phyloP scores from a whole-genome alignment of 2,113 vertebrate species.

The Mobula hypostoma region DNA sequence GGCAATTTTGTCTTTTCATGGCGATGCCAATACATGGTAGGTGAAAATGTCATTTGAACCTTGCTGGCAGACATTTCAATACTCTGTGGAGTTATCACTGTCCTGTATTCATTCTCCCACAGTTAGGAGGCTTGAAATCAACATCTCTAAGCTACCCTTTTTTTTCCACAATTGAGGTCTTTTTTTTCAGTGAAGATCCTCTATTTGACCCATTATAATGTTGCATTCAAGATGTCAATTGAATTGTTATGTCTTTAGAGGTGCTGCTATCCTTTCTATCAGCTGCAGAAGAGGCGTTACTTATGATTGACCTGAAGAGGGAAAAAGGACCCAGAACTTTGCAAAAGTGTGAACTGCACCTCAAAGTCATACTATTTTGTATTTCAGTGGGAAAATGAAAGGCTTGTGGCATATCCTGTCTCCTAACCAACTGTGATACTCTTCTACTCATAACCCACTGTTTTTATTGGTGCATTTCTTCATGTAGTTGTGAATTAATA shows the following conservation, averaged over 20 bases:
- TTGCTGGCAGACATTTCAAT: not conserved
- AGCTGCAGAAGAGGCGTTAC: not conserved
- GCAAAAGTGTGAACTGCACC: not conserved
- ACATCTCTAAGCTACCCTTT: not conserved
- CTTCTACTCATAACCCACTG: too few relatives aligned
- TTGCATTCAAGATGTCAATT: not conserved
- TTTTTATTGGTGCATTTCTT: too few relatives aligned
- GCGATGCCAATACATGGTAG: not conserved
- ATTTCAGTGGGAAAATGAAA: not conserved
- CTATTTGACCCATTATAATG: not conserved
- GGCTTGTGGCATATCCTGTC: not conserved
- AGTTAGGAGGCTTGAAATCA: not conserved
- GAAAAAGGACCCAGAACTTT: not conserved
- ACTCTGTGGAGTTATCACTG: not conserved
- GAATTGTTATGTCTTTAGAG: not conserved
- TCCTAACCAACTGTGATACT: not conserved
- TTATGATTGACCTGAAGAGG: not conserved
- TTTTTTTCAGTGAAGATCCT: not conserved
- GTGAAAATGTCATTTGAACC: not conserved
- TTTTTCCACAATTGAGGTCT: not conserved
- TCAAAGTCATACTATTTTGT: not conserved
- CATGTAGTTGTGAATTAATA: too few relatives aligned
- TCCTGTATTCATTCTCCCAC: not conserved
- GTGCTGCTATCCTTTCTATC: too few relatives aligned
- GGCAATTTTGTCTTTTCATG: not conserved